These are phyloP conservation scores for Onychomys leucogaster DNA, from an alignment of 2,797 vertebrate species.

Conservation along the genomic window DNA sequence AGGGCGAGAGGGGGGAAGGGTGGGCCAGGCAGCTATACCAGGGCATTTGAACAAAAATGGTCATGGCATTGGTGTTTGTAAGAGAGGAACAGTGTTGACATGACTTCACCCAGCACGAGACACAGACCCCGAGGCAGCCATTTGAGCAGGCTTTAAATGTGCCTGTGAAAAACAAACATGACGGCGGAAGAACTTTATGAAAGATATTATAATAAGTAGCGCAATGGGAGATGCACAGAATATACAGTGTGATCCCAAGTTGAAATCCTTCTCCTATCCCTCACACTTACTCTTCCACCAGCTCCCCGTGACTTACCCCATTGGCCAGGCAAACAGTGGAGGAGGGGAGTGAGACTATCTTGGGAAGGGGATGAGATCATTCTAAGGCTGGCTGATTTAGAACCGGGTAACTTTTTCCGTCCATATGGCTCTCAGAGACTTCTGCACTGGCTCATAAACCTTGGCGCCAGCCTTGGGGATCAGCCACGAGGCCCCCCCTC, in stretches of 20 bases:
- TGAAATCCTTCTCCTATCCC: conserved; percentile 22
- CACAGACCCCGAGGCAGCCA: background rate
- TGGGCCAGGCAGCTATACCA: background rate
- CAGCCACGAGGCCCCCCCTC: background rate
- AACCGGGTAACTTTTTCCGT: conserved; percentile 79
- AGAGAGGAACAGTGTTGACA: conserved; percentile 16
- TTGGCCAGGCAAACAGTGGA: conserved; percentile 45
- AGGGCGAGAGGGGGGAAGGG: background rate
- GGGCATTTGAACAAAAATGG: conserved; percentile 70
- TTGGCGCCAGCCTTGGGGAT: conserved; percentile 48
- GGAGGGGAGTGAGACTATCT: conserved; percentile 76
- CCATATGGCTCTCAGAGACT: conserved; percentile 68
- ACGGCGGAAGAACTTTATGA: background rate
- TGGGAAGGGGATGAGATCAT: conserved; percentile 82
- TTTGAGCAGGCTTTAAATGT: conserved; percentile 7
- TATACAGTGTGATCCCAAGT: background rate
- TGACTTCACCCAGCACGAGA: background rate
- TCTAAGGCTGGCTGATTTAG: conserved; percentile 76
- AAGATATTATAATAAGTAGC: background rate
- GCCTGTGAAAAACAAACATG: background rate
- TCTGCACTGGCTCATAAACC: conserved; percentile 68
- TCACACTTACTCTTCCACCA: background rate
- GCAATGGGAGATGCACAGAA: background rate
- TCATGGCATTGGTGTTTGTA: conserved; percentile 34
- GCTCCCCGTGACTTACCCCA: conserved; percentile 67